Conservation (phyloP, 2,888 invertebrate genomes). For the Agonopterix heracliana region DNA sequence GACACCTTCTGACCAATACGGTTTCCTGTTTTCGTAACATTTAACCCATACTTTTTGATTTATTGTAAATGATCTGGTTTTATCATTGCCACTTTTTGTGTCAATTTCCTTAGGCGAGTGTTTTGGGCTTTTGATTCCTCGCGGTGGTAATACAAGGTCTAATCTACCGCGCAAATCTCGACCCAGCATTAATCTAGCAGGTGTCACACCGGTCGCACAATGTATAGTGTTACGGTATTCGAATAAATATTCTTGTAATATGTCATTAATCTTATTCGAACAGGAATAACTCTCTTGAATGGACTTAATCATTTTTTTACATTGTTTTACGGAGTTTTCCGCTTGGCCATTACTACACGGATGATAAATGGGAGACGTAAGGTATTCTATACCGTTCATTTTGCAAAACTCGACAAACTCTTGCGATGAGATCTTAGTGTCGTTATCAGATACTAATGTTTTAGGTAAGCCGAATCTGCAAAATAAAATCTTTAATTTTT, state of each 20-base stretch:
- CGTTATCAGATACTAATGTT: constrained; percentile 8
- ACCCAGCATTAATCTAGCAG: constrained; percentile 18
- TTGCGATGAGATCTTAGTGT: constrained; percentile 6
- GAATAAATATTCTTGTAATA: constrained; percentile 15
- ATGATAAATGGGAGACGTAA: constrained; percentile 11
- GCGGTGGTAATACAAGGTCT: constrained; percentile 11
- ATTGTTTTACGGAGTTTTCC: constrained; percentile 10
- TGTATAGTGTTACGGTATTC: constrained; percentile 17
- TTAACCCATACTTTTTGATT: constrained; percentile 10
- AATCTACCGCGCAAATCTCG: constrained; percentile 14
- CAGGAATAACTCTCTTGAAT: constrained; percentile 7
- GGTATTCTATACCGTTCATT: constrained; percentile 10
- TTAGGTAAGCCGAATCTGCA: constrained; percentile 10
- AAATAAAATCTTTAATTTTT: constrained; percentile 7
- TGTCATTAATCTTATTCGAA: constrained; percentile 6
- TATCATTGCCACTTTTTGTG: neutral
- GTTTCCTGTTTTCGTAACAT: constrained; percentile 9
- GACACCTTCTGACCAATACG: constrained; percentile 6
- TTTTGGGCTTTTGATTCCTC: neutral
- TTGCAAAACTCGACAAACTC: constrained; percentile 12
- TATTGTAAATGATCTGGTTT: constrained; percentile 2
- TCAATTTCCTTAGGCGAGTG: neutral
- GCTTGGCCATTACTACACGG: too few relatives aligned
- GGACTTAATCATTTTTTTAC: constrained; percentile 19
- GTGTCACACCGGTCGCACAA: constrained; percentile 16